Percentiles rank a stretch among this genome's conserved stretches.
Conservation (phyloP, 2,797 vertebrate genomes). For the Malurus leucopterus region DNA sequence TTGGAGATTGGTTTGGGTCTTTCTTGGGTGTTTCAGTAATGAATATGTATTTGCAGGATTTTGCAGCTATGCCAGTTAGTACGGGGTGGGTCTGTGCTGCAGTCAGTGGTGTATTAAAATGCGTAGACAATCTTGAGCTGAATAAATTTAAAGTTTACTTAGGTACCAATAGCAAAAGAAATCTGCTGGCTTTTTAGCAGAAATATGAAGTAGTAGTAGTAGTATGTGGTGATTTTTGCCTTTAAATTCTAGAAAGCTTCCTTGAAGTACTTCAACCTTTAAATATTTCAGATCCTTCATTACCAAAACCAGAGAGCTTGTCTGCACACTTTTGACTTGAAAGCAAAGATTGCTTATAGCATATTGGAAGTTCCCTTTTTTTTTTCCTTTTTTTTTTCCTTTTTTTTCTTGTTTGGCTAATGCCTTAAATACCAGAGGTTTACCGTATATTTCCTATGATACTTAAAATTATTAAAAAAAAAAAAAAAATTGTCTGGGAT, state of each 20-base stretch:
- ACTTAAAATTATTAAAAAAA: neutral
- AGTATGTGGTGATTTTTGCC: neutral
- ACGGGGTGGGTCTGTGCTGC: neutral
- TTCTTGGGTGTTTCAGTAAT: neutral
- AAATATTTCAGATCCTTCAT: neutral
- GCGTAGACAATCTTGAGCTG: neutral
- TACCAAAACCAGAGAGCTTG: neutral
- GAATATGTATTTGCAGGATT: neutral
- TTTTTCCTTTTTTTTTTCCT: fast-evolving
- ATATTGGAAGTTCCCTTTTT: neutral
- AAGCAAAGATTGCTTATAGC: neutral
- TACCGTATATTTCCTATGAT: neutral
- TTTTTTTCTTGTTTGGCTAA: neutral
- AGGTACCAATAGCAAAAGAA: neutral
- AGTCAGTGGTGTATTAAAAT: neutral
- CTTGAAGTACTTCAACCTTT: neutral
- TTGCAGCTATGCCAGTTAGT: neutral
- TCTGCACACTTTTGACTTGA: neutral
- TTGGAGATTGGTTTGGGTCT: neutral
- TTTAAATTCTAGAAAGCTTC: neutral
- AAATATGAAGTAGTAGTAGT: neutral
- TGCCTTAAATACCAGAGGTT: neutral
- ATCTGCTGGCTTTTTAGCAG: neutral
- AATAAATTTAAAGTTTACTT: neutral
- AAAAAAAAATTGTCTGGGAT: neutral